Conservation (phyloP, 2,888 invertebrate species). For the Andrena hattorfiana region DNA sequence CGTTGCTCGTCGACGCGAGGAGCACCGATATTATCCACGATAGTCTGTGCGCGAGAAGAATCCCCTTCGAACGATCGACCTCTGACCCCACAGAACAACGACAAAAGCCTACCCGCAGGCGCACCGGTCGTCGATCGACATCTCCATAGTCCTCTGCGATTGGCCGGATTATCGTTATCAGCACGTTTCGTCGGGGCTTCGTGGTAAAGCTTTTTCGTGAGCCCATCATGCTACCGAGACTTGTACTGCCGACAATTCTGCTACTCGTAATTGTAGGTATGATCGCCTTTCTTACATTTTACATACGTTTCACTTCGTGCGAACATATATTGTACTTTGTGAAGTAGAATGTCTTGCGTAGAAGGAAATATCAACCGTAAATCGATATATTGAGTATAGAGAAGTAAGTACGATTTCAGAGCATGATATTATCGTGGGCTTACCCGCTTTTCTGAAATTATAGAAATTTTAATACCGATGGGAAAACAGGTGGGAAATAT, state of each 20-base stretch:
- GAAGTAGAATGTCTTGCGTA: background rate
- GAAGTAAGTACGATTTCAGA: no score
- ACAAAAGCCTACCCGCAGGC: constrained; percentile 59
- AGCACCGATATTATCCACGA: constrained; percentile 43
- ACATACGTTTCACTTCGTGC: background rate
- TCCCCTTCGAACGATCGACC: constrained; percentile 53
- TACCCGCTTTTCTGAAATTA: no score
- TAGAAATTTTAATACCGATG: no score
- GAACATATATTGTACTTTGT: background rate
- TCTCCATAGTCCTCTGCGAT: constrained; percentile 37
- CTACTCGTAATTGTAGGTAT: constrained; percentile 74
- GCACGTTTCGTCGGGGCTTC: constrained; percentile 27
- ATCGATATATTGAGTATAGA: background rate
- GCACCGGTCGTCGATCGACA: constrained; percentile 58
- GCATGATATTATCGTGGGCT: background rate
- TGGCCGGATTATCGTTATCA: constrained; percentile 58
- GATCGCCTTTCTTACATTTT: constrained; percentile 40
- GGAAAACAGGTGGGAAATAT: no score
- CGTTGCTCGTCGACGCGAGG: constrained; percentile 28
- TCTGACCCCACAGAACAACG: constrained; percentile 53
- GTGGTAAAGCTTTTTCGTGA: constrained; percentile 29
- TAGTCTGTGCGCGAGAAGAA: constrained; percentile 43
- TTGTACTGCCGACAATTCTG: constrained; percentile 57
- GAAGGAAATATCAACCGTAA: background rate
- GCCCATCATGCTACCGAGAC: constrained; percentile 71